Evolutionary conservation across 2,888 invertebrate species (phyloP).

Genomic region (Caenorhabditis sp.): DNA sequence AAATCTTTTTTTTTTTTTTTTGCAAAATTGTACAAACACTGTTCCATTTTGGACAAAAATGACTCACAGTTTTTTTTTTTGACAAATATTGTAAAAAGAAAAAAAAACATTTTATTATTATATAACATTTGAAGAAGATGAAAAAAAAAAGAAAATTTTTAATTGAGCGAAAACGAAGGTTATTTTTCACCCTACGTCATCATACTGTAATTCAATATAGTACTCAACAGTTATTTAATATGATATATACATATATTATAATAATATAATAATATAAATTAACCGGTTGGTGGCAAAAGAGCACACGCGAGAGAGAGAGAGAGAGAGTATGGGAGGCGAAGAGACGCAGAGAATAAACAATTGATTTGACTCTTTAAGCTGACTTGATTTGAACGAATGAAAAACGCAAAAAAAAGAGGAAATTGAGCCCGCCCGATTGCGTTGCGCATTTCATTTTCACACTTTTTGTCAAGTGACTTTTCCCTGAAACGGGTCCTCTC

Average conservation of each 20-base stretch:
- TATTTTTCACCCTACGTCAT: not conserved
- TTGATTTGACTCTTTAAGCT: not conserved
- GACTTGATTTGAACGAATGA: not conserved
- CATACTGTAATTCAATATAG: not conserved
- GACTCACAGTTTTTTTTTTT: not conserved
- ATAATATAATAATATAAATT: slow-evolving; percentile 1
- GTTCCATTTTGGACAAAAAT: not conserved
- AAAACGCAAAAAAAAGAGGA: no score
- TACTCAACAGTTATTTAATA: not conserved
- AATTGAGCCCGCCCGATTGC: not conserved
- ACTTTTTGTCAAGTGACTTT: not conserved
- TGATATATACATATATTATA: not conserved
- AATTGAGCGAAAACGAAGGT: not conserved
- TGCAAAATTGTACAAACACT: no score
- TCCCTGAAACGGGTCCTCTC: not conserved
- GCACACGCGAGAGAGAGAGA: no score
- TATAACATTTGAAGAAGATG: no score
- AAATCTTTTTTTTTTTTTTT: no score
- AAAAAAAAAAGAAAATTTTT: no score
- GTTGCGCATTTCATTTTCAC: not conserved
- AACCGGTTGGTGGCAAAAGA: not conserved
- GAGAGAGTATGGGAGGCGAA: not conserved
- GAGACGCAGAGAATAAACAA: not conserved
- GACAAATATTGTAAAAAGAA: no score
- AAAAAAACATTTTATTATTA: no score